Evolutionary conservation across 2,888 invertebrate species (phyloP), one percentile per base, ranked within the genome.

Genomic region (Tholera decimalis): DNA sequence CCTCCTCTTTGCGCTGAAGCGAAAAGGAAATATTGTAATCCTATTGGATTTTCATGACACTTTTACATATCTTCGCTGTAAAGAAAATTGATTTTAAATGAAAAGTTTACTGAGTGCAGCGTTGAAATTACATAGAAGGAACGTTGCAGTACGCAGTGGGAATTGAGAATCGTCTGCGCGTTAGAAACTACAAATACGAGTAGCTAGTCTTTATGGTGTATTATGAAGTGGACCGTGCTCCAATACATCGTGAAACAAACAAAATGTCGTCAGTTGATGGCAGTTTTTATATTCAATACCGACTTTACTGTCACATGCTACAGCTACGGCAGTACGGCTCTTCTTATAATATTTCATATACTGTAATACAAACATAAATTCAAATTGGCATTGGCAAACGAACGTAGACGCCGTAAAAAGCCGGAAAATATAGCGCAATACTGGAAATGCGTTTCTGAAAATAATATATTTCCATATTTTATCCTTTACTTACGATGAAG

Each of bases 21-120:
- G 1, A 9, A 46, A 13, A 51, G 33, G 44, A 55, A 66, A 73
- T 65, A 69, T 64, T 73, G 73, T 73, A 69, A 69, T 69, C 43
- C 68, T 73, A 54, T 73, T 73, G 37, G 53, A 73, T 69, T 73
- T 54, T 50, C 37, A 49, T 73, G 73, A 43, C 54, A 54, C 37
- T 54, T 49, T 73, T 44, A 41, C 41, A 37, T 49, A 33, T 65
- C 37, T 73, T 37, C 18, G 30, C 30, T 49, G 22, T 47, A 39
- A 41, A 44, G 30, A 43, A 64, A 64, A 73, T 64, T 30, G 65
- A 68, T 68, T 68, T 64, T 47, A 35, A 68, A 73, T 73, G 64
- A 46, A 67, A 46, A 63, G n/a, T 61, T 67, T 46, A 49, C 20
- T 64, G 33, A 43, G 37, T 30, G 20, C 64, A 30, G 24, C 3